Percentiles rank a stretch among this genome's conserved stretches.
These are phyloP conservation scores for Mya arenaria DNA, from an alignment of 1,140 invertebrate species.

Conservation along the genomic window DNA sequence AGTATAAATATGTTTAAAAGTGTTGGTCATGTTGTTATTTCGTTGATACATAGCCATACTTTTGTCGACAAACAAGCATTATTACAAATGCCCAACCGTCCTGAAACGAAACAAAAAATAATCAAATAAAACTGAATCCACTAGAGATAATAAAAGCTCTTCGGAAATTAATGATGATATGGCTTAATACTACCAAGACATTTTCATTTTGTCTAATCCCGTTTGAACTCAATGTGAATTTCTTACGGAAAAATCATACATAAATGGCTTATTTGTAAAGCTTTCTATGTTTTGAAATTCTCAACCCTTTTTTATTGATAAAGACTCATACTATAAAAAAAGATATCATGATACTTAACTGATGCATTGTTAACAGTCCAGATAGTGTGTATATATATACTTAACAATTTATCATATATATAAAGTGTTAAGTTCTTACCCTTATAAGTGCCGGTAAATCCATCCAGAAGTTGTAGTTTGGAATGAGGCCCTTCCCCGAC, in stretches of 20 bases:
- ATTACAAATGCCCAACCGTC: conserved; percentile 18
- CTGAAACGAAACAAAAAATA: not conserved
- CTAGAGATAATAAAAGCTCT: not conserved
- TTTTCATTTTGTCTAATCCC: not conserved
- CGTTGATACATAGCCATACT: conserved; percentile 12
- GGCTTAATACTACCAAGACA: not conserved
- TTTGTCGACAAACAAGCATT: conserved; percentile 1
- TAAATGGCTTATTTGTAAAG: not conserved
- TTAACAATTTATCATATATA: not conserved
- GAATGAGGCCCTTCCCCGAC: conserved; percentile 7
- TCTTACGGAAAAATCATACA: not conserved
- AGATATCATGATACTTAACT: not conserved
- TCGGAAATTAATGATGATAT: not conserved
- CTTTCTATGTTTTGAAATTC: not conserved
- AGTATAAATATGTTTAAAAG: too few species aligned
- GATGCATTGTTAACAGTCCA: too few species aligned
- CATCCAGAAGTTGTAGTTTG: conserved; percentile 21
- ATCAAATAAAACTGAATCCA: not conserved
- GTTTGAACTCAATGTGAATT: not conserved
- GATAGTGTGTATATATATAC: not conserved
- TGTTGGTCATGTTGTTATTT: too few species aligned
- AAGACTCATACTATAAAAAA: not conserved
- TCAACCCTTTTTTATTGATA: not conserved
- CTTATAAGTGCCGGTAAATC: conserved; percentile 11
- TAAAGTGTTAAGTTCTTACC: not conserved